phyloP scores from a whole-genome alignment of 2,888 invertebrate genomes.

The Steromphala cineraria region DNA sequence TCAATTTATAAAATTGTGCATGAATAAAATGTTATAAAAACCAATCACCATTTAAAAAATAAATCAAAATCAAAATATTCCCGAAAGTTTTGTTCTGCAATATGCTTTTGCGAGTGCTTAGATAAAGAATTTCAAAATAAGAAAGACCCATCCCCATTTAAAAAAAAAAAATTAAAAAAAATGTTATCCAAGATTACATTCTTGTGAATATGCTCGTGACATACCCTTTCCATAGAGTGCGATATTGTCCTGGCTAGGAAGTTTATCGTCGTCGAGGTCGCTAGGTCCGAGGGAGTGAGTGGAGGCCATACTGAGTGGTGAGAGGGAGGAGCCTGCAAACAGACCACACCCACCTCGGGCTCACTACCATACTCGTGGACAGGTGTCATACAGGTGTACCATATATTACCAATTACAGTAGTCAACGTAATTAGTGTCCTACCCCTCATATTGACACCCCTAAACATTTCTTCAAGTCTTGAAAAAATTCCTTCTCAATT shows the following conservation, averaged over 20 bases:
- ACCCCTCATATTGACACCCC: too few species aligned
- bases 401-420: too few species aligned
- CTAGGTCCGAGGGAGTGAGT: constrained; percentile 56
- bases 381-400: not conserved
- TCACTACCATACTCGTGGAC: not conserved
- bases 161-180: not conserved
- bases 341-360: not conserved
- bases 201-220: not conserved
- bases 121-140: too few species aligned
- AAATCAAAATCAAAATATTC: not conserved
- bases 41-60: not conserved
- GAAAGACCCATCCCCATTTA: not conserved
- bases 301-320: constrained; percentile 67
- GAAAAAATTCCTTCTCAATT: too few species aligned
- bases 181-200: not conserved
- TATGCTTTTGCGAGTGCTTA: too few species aligned
- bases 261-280: constrained; percentile 56
- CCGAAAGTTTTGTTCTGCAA: too few species aligned
- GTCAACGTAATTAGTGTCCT: too few species aligned
- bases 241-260: constrained; percentile 59
- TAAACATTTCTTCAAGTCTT: too few species aligned
- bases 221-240: constrained; percentile 68
- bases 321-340: constrained; percentile 63
- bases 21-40: not conserved
- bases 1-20: too few species aligned